A percentile compares a stretch with the other conserved stretches of the same genome.
Evolutionary conservation across 2,888 invertebrate genomes (phyloP).

Genomic region (Cheilosia soror): DNA sequence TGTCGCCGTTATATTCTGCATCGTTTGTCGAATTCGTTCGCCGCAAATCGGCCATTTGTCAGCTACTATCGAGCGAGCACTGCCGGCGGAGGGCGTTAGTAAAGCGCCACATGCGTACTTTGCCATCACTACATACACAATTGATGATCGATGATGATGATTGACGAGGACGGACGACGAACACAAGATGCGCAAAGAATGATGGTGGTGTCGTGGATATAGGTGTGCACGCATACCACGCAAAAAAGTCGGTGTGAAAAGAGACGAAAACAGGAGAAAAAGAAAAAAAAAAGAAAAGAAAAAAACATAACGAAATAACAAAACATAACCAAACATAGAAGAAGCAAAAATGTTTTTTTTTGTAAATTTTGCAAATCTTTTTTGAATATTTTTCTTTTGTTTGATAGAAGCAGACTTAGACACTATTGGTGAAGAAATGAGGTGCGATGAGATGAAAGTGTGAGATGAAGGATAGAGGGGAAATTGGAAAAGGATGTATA

Average conservation of each 20-base stretch:
- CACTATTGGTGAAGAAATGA: constrained; percentile 44
- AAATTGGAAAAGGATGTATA: constrained; percentile 24
- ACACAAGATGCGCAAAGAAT: constrained; percentile 50
- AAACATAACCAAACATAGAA: constrained; percentile 65
- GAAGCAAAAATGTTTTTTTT: constrained; percentile 44
- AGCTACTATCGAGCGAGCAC: constrained; percentile 77
- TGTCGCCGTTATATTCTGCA: constrained; percentile 46
- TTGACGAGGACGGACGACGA: constrained; percentile 17
- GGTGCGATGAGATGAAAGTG: constrained; percentile 61
- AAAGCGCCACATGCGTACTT: constrained; percentile 79
- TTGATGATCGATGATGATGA: constrained; percentile 41
- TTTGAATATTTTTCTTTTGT: constrained; percentile 21
- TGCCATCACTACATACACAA: constrained; percentile 77
- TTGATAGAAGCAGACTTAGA: constrained; percentile 51
- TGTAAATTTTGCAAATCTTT: constrained; percentile 10
- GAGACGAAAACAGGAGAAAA: constrained; percentile 67
- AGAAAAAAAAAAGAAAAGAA: constrained; percentile 47
- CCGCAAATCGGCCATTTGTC: constrained; percentile 71
- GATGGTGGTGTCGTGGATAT: constrained; percentile 39
- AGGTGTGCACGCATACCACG: constrained; percentile 59
- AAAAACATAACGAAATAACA: constrained; percentile 66
- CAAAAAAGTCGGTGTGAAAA: constrained; percentile 66
- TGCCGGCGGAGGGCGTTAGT: constrained; percentile 78
- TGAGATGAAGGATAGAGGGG: constrained; percentile 48
- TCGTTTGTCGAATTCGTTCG: constrained; percentile 68